Conservation (phyloP, 2,888 invertebrate species). For the Phortica okadai region DNA sequence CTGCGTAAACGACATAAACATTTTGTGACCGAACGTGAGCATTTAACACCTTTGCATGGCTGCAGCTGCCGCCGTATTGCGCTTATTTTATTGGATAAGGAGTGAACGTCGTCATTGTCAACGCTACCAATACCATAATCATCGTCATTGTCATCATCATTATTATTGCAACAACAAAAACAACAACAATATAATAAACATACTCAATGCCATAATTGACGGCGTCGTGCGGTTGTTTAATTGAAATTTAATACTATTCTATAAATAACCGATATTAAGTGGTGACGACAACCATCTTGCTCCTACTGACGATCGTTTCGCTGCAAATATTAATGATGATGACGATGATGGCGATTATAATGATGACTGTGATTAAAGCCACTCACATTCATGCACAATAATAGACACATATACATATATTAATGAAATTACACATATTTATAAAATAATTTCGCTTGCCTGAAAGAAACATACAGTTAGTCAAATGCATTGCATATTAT, state of each 20-base stretch:
- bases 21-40: conserved; percentile 23
- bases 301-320: neutral
- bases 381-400: neutral
- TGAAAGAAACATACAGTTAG: no score
- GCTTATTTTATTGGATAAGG: neutral
- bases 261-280: neutral
- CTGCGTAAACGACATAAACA: neutral
- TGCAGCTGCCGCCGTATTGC: conserved; percentile 3
- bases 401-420: no score
- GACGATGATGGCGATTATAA: conserved; percentile 28
- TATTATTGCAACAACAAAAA: neutral
- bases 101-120: conserved; percentile 15
- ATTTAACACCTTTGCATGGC: conserved; percentile 24
- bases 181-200: neutral
- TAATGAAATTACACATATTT: no score
- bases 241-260: conserved; percentile 27
- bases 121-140: neutral
- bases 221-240: conserved; percentile 17
- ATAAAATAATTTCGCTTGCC: no score
- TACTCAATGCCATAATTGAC: neutral
- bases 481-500: no score
- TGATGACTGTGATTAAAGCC: neutral
- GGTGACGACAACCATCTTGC: neutral
- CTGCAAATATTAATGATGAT: conserved; percentile 15
- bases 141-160: conserved; percentile 10